Evolutionary conservation across 2,888 invertebrate genomes (phyloP).

Genomic region (Gymnocheta viridis): DNA sequence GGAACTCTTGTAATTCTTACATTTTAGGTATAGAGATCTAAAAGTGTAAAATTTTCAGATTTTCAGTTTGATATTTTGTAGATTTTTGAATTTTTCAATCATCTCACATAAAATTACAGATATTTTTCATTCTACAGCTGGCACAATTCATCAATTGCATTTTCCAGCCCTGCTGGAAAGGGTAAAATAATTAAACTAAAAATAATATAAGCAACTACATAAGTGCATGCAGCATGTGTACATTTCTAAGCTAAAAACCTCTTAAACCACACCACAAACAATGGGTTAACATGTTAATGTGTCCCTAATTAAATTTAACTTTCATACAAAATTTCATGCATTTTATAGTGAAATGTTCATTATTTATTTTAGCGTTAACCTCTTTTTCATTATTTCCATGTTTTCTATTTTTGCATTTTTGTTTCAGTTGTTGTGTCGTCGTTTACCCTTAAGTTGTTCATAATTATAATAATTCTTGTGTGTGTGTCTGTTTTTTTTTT

Average conservation of each 20-base stretch:
- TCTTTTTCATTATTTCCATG: neutral
- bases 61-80: too few species aligned
- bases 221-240: too few species aligned
- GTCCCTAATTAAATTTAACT: constrained; percentile 37
- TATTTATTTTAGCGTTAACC: constrained; percentile 1
- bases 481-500: neutral
- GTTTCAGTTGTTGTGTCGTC: neutral
- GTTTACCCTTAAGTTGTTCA: constrained; percentile 38
- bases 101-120: neutral
- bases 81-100: too few species aligned
- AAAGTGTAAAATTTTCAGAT: too few species aligned
- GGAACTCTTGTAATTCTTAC: too few species aligned
- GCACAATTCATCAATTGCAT: too few species aligned
- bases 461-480: constrained; percentile 42
- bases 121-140: neutral
- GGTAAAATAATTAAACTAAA: too few species aligned
- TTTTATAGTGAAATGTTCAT: constrained; percentile 27
- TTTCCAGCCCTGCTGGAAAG: too few species aligned
- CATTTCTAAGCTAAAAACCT: neutral
- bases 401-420: neutral
- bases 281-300: neutral
- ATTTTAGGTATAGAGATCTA: too few species aligned
- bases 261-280: neutral
- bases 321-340: constrained; percentile 38
- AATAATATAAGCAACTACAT: too few species aligned